Evolutionary conservation across 2,888 invertebrate species (phyloP), one percentile per base, ranked within the genome.

Genomic region (Dicyrtomina minuta): DNA sequence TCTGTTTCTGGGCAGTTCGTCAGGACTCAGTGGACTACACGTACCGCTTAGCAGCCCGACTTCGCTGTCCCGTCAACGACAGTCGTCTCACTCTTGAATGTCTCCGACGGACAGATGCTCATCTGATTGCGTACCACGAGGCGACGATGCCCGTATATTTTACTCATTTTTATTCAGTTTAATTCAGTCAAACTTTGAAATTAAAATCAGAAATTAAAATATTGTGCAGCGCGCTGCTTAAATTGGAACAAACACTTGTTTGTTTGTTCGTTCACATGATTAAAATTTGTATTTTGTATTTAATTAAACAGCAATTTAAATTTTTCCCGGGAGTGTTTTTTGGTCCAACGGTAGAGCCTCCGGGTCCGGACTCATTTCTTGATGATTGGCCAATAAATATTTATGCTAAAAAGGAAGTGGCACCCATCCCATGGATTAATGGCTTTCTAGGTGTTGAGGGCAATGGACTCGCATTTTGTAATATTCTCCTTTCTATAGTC

Each of bases 1-100:
- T 74, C 44, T 70, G 70, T 43, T 71, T 68, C 44, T 74, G 74
- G 74, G 74, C 69, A 12, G 72, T 73, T 10, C 61, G 72, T 13
- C 69, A 72, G 43, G 68, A 66, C 49, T 72, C 72, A 15, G 62
- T 72, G 33, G 71, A 71, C 41, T 72, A 66, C 60, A 70, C 71
- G 0, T 72, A 64, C 59, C n/a, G n/a, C n/a, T n/a, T n/a, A n/a
- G 74, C 74, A 58, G 58, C 39, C 17, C 66, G 68, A 44, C 33
- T 72, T 13, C 51, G 65, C 10, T 74, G 74, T 53, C 74, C 74
- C 22, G 62, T 71, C 6, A 71, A 72, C 61, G 72, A 74, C 20
- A 67, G 65, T 22, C 26, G 55, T 17, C n/a, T 41, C n/a, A 59
- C 72, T 58, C 72, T 74, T 20, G 70, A 74, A 26, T 74, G 74